Conservation (phyloP, 2,113 vertebrate genomes). For the Nematolebias whitei region DNA sequence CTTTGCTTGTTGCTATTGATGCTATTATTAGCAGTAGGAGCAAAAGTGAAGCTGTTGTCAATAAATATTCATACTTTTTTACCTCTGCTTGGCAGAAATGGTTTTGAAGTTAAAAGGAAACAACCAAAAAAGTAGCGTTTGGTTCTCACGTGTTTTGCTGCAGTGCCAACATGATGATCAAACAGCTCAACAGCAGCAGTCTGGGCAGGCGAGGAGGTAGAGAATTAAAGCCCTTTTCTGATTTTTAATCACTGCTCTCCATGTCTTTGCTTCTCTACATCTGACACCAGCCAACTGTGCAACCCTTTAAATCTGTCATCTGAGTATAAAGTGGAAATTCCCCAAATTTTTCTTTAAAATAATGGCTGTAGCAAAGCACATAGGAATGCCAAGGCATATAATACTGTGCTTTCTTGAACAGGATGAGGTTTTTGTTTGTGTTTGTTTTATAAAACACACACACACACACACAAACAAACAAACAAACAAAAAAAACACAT, state of each 20-base stretch:
- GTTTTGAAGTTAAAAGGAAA: constrained; percentile 50
- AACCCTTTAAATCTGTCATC: constrained; percentile 67
- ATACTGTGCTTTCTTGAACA: constrained; percentile 19
- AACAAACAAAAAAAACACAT: too few relatives aligned
- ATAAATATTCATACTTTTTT: constrained; percentile 64
- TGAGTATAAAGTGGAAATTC: constrained; percentile 65
- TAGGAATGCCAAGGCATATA: constrained; percentile 43
- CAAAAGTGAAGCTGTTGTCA: constrained; percentile 42
- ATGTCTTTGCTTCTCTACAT: constrained; percentile 53
- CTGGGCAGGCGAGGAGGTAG: constrained; percentile 56
- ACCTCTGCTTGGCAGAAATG: constrained; percentile 48
- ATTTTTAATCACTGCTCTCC: constrained; percentile 74
- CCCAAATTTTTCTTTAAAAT: constrained; percentile 61
- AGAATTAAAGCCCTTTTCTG: constrained; percentile 73
- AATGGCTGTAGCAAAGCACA: constrained; percentile 43
- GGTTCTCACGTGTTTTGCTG: constrained; percentile 44
- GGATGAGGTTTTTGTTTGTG: not conserved
- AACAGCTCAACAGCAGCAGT: constrained; percentile 68
- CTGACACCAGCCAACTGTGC: constrained; percentile 68
- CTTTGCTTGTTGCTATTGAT: constrained; percentile 53
- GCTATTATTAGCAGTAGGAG: constrained; percentile 56
- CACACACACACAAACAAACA: too few relatives aligned
- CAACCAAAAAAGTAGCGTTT: constrained; percentile 49
- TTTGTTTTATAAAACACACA: not conserved
- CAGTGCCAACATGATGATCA: constrained; percentile 66